phyloP scores from a whole-genome alignment of 2,113 vertebrate genomes.

The Taxidea taxus region DNA sequence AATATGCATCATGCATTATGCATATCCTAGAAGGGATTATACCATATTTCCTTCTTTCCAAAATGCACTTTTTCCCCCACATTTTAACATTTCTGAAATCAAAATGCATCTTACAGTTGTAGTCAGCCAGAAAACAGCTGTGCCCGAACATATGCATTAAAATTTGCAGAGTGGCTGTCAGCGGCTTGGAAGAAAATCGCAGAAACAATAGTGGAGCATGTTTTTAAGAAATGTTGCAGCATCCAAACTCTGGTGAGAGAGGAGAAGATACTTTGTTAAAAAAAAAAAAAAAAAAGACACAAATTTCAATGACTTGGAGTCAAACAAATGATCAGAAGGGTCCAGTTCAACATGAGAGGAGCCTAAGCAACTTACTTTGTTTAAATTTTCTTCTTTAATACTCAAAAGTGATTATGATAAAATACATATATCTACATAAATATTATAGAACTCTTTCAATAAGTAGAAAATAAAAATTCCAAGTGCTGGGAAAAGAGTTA shows the following conservation, averaged over 20 bases:
- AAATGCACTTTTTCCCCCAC: conserved; percentile 13
- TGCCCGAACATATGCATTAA: not conserved
- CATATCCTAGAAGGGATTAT: not conserved
- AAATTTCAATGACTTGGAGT: not conserved
- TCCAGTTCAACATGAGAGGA: not conserved
- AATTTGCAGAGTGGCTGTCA: not conserved
- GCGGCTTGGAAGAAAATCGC: not conserved
- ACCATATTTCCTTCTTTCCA: conserved; percentile 24
- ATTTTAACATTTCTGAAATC: conserved; percentile 51
- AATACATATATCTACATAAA: not conserved
- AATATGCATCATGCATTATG: conserved; percentile 24
- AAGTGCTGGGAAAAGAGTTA: not conserved
- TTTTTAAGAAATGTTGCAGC: not conserved
- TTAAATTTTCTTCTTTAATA: not conserved
- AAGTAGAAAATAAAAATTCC: not conserved
- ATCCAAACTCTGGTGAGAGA: not conserved
- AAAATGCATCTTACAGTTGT: conserved; percentile 39
- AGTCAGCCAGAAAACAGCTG: conserved; percentile 34
- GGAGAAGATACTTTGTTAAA: not conserved
- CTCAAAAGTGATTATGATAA: not conserved
- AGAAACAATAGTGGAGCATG: not conserved
- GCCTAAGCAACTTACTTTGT: not conserved
- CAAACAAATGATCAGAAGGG: not conserved
- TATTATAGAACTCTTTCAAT: not conserved
- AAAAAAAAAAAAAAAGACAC: not conserved